A percentile compares a stretch with the other conserved stretches of the same genome.
Conservation (phyloP, 1,140 invertebrate species). For the Chrysopa pallens region DNA sequence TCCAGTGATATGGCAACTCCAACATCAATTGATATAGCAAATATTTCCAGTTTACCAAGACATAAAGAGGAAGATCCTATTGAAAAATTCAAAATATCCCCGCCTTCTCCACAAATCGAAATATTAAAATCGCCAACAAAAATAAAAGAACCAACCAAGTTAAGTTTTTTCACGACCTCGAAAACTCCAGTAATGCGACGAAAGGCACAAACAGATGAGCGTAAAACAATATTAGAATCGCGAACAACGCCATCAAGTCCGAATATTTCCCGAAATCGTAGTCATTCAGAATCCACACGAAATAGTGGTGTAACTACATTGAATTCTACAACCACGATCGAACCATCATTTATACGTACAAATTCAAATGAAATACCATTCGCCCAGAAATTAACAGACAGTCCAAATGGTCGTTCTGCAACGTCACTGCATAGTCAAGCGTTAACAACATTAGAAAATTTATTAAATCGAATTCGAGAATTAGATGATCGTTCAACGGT, state of each 20-base stretch:
- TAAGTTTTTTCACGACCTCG: constrained; percentile 19
- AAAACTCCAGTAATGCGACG: constrained; percentile 19
- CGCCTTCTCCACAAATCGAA: constrained; percentile 4
- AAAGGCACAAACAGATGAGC: constrained; percentile 7
- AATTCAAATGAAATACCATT: no score
- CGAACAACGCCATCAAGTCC: no score
- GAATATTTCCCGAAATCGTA: no score
- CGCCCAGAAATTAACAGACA: no score
- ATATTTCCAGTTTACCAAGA: constrained; percentile 10
- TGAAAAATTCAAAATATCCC: constrained; percentile 8
- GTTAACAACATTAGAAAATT: constrained; percentile 31
- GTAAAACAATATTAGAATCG: no score
- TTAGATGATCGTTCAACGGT: constrained; percentile 25
- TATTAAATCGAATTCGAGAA: constrained; percentile 30
- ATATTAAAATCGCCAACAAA: constrained; percentile 3
- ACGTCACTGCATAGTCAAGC: constrained; percentile 30
- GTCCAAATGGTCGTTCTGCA: background rate
- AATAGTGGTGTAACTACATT: no score
- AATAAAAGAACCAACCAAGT: constrained; percentile 14
- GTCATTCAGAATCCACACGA: no score
- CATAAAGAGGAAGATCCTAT: constrained; percentile 18
- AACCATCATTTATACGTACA: no score
- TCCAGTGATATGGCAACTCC: constrained; percentile 52
- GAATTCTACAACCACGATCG: no score
- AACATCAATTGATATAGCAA: constrained; percentile 12